Evolutionary conservation across 2,797 vertebrate genomes (phyloP).

Genomic region (Notoglanidium macrostoma): DNA sequence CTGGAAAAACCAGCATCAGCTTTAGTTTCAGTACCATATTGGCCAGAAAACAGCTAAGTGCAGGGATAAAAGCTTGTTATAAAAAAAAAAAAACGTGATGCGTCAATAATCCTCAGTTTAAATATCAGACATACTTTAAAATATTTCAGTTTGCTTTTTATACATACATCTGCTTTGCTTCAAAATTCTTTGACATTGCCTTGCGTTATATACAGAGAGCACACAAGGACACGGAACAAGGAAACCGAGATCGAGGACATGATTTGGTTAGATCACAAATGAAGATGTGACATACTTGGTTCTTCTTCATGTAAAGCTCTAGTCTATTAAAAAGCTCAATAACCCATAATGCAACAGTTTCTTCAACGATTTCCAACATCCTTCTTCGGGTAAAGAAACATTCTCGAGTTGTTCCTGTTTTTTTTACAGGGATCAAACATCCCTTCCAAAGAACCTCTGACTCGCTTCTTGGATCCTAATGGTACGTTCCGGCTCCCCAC

Average conservation of each 20-base stretch:
- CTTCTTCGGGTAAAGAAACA: slow-evolving; percentile 19
- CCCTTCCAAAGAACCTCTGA: background rate
- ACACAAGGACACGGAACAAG: slow-evolving; percentile 76
- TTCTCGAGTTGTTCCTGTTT: background rate
- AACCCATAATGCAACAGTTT: slow-evolving; percentile 43
- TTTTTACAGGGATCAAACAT: background rate
- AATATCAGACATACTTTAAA: slow-evolving; percentile 90
- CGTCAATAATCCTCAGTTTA: slow-evolving; percentile 82
- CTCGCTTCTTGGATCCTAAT: background rate
- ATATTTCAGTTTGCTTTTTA: slow-evolving; percentile 71
- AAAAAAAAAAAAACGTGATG: slow-evolving; percentile 78
- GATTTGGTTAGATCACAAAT: slow-evolving; percentile 76
- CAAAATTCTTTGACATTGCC: slow-evolving; percentile 58
- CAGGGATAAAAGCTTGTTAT: slow-evolving; percentile 85
- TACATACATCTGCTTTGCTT: slow-evolving; percentile 71
- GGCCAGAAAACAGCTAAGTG: slow-evolving; percentile 86
- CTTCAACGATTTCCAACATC: slow-evolving; percentile 23
- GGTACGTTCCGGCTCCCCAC: background rate
- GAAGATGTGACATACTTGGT: slow-evolving; percentile 55
- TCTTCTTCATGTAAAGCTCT: slow-evolving; percentile 65
- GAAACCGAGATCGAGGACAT: slow-evolving; percentile 69
- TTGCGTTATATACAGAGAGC: slow-evolving; percentile 83
- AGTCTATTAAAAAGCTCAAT: slow-evolving; percentile 76
- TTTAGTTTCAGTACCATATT: slow-evolving; percentile 73
- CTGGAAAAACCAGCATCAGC: background rate